Evolutionary conservation across 2,797 vertebrate species (phyloP).

Genomic region (Cirrhinus molitorella): DNA sequence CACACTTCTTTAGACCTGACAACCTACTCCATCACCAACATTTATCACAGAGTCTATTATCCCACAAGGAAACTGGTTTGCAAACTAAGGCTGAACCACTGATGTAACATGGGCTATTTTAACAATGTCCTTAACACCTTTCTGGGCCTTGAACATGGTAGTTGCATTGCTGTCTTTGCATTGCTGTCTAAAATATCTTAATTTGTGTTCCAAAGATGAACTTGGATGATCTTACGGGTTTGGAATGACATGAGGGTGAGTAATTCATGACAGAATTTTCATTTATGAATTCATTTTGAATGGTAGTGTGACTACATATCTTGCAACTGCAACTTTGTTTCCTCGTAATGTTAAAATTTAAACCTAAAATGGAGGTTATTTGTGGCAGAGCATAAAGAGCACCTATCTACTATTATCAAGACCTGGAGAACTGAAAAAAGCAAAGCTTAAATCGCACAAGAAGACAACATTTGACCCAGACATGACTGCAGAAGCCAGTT

Average conservation of each 20-base stretch:
- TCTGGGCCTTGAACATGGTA: too few species aligned
- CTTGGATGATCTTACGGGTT: too few species aligned
- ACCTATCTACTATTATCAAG: neutral
- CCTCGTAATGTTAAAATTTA: neutral
- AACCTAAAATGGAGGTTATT: neutral
- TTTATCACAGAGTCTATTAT: neutral
- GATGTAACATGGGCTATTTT: too few species aligned
- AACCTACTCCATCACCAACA: neutral
- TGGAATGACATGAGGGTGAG: too few species aligned
- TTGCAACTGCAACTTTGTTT: neutral
- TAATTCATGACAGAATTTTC: too few species aligned
- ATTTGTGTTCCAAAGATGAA: too few species aligned
- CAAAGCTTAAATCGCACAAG: neutral
- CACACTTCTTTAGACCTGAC: neutral
- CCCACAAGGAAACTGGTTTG: too few species aligned
- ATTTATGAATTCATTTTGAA: neutral
- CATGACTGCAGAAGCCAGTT: slow-evolving; percentile 3
- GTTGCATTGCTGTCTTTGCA: too few species aligned
- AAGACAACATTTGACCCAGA: neutral
- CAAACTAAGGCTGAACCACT: neutral
- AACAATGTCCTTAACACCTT: too few species aligned
- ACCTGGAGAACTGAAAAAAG: neutral
- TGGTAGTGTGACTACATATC: neutral
- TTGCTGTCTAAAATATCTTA: too few species aligned
- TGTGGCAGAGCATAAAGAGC: neutral